Conservation (phyloP, 1,140 invertebrate species). For the Mesaphorura yosii region DNA sequence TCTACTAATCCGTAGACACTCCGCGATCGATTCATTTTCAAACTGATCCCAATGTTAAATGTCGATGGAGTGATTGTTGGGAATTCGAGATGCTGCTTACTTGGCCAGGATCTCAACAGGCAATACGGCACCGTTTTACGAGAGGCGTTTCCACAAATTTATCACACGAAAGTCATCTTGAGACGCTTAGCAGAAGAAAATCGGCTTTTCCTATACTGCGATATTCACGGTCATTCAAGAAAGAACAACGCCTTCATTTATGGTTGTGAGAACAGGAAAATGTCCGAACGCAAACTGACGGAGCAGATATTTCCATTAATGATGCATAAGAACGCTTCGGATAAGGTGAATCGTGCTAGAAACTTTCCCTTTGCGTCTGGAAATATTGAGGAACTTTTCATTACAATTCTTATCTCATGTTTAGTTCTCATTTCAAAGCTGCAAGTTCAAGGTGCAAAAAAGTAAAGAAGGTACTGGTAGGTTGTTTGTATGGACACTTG, state of each 20-base stretch:
- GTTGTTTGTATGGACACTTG: conserved; percentile 87
- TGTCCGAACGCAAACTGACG: conserved; percentile 59
- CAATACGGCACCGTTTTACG: conserved; percentile 74
- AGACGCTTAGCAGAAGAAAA: conserved; percentile 76
- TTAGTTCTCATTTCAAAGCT: conserved; percentile 84
- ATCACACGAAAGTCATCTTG: conserved; percentile 64
- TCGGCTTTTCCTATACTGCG: conserved; percentile 84
- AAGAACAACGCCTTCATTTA: conserved; percentile 93
- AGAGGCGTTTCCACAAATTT: conserved; percentile 83
- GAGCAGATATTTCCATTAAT: conserved; percentile 87
- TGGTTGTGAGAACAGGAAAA: conserved; percentile 79
- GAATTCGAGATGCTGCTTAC: conserved; percentile 76
- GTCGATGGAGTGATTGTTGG: conserved; percentile 93
- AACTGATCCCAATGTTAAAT: conserved; percentile 89
- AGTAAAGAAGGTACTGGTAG: conserved; percentile 85
- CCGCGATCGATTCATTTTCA: conserved; percentile 89
- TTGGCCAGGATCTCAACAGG: conserved; percentile 73
- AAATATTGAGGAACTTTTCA: too few species aligned
- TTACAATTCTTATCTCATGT: neutral
- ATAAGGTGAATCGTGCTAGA: conserved; percentile 61
- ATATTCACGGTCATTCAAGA: conserved; percentile 88
- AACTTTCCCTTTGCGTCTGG: too few species aligned
- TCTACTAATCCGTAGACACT: conserved; percentile 49
- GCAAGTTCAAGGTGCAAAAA: conserved; percentile 83
- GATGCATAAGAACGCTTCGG: conserved; percentile 80